Base-by-base conservation (phyloP, 2,113 vertebrate species). In the Rattus norvegicus region DNA sequence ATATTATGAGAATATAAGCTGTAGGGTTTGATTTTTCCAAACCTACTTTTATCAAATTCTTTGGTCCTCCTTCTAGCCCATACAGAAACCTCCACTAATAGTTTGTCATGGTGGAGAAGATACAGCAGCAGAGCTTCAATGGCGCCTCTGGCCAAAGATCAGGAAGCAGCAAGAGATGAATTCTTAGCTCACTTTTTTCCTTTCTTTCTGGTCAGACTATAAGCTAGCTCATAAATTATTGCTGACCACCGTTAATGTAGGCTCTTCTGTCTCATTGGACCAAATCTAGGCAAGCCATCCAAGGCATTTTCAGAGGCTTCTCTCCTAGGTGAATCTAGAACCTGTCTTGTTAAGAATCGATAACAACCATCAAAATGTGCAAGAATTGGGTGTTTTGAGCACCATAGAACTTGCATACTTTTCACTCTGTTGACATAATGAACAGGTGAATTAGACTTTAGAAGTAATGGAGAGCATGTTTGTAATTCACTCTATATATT, bases 341-440 rank as follows among this genome's bases (percentile, higher is more conserved):
- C 8, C 7, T 47, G 39, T 47, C 26, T 47, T 33, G 28, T 19
- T 85, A 65, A 33, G 24, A 85, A 47, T 28, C 83, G 65, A 49
- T 49, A 86, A 47, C 61, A 47, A 49, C 39, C 39, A 65, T 33
- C 54, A 65, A 47, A 85, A 5, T 88, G 11, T 91, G 14, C 9
- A 93, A 86, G 76, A 81, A 91, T 47, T 24, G 47, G 2, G 13
- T 69, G 16, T 7, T 77, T 83, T 90, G 30, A 85, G 54, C 26
- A 75, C 1, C 26, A 7, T 1, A 95, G 39, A 92, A 69, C 89
- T 91, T 91, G n/a, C 8, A 67, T 88, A 33, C 5, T 7, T 89
- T 96, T 87, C 43, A 81, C 67, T 87, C 83, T 94, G 69, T 26
- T 92, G 54, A 85, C 93, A 70, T 13, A 12, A 95, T 90, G 79